Evolutionary conservation across 2,113 vertebrate species (phyloP).

Genomic region (Varanus salvator): DNA sequence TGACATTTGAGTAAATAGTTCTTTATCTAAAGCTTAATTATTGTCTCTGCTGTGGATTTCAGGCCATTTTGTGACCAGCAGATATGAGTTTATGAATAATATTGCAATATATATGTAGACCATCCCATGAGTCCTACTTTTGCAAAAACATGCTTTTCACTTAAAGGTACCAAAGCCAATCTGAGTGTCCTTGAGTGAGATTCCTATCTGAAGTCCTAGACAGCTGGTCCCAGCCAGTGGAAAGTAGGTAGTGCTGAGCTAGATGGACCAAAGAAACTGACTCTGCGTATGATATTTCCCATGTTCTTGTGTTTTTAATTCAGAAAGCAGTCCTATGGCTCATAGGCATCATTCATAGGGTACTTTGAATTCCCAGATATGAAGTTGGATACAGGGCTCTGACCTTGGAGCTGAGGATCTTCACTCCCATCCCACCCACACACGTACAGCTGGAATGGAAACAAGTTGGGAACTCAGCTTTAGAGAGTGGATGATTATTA

Average conservation of each 20-base stretch:
- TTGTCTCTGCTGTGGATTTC: background rate
- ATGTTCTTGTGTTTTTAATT: background rate
- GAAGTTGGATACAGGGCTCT: no score
- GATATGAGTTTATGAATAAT: background rate
- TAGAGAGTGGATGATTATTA: no score
- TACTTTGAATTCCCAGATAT: no score
- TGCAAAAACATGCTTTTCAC: background rate
- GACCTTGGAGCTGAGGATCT: no score
- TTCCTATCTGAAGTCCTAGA: background rate
- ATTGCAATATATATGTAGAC: background rate
- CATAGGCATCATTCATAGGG: no score
- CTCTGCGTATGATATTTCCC: background rate
- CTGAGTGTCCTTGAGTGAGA: background rate
- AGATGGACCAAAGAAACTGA: background rate
- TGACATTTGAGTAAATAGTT: background rate
- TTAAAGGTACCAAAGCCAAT: background rate
- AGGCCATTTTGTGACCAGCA: background rate
- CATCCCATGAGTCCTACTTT: no score
- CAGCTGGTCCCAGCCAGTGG: background rate
- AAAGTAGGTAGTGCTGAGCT: background rate
- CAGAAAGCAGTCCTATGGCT: no score
- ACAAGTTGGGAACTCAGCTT: no score
- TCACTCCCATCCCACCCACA: no score
- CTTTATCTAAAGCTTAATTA: background rate
- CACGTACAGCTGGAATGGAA: no score